Conservation (phyloP, 2,888 invertebrate species). For the Agrochola circellaris region DNA sequence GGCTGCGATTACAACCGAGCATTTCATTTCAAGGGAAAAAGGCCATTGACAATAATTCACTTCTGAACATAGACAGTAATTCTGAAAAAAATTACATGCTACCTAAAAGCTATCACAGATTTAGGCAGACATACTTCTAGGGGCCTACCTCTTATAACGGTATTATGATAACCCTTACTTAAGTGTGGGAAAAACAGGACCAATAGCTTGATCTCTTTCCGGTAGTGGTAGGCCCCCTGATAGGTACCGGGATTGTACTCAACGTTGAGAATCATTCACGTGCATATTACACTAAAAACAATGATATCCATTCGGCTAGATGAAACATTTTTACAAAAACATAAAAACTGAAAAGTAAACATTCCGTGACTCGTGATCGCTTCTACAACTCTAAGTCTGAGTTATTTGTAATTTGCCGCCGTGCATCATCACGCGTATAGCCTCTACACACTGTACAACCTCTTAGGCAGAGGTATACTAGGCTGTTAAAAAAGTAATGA, state of each 20-base stretch:
- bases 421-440: neutral
- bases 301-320: neutral
- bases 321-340: no score
- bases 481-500: no score
- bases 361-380: no score
- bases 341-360: no score
- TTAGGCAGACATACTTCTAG: neutral
- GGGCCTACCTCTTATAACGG: neutral
- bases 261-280: neutral
- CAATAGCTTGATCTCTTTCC: neutral
- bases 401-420: neutral
- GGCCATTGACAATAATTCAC: neutral
- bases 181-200: no score
- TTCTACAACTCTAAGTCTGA: no score
- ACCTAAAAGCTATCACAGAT: neutral
- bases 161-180: neutral
- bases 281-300: neutral
- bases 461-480: no score
- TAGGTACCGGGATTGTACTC: neutral
- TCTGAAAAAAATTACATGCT: neutral
- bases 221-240: neutral
- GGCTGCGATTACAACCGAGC: neutral
- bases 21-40: neutral
- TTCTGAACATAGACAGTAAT: neutral
- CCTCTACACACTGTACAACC: no score